These are phyloP conservation scores for Megaceryle maxima DNA, from an alignment of 2,113 vertebrate species.

Conservation along the genomic window DNA sequence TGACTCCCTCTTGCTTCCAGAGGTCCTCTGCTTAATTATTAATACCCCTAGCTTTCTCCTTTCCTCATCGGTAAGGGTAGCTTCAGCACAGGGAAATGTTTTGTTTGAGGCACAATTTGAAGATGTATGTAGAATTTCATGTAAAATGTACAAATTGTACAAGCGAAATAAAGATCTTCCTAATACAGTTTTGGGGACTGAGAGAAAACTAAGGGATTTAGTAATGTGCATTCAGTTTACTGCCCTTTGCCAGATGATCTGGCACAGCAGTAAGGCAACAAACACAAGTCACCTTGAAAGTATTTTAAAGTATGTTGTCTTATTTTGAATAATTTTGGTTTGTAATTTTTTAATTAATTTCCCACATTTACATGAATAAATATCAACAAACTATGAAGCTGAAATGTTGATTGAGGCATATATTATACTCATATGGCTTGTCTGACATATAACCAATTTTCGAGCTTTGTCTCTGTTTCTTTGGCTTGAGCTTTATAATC, in stretches of 20 bases:
- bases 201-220: not conserved
- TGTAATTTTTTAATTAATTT: not conserved
- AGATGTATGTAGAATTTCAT: not conserved
- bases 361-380: not conserved
- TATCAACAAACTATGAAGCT: not conserved
- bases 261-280: not conserved
- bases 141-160: not conserved
- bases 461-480: not conserved
- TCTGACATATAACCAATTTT: not conserved
- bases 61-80: not conserved
- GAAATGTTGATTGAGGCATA: not conserved
- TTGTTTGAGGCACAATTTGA: not conserved
- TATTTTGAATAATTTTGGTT: not conserved
- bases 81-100: not conserved
- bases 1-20: not conserved
- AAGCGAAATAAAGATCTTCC: not conserved
- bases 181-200: not conserved
- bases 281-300: not conserved
- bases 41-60: not conserved
- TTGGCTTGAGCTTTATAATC: not conserved
- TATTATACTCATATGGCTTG: not conserved
- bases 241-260: not conserved
- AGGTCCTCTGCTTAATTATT: not conserved
- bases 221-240: not conserved
- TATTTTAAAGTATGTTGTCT: not conserved